Conservation (phyloP, 2,888 invertebrate species). For the Limnephilus auricula region DNA sequence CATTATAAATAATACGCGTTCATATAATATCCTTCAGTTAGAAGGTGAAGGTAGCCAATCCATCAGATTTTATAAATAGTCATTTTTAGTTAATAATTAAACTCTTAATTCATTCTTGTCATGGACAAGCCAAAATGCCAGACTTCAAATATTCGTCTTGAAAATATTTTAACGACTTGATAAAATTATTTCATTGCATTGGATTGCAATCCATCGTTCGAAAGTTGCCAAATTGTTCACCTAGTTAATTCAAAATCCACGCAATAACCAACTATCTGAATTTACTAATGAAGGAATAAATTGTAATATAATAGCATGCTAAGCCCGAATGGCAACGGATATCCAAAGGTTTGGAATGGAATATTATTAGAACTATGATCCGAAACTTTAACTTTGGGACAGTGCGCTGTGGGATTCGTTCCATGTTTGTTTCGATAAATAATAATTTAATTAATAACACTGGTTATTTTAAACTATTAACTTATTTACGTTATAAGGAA, state of each 20-base stretch:
- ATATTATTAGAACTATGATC: neutral
- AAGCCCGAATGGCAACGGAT: neutral
- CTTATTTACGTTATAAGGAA: too few species aligned
- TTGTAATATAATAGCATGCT: constrained; percentile 11
- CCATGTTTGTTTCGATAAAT: neutral
- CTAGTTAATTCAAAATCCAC: neutral
- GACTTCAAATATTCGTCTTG: neutral
- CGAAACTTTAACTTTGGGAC: neutral
- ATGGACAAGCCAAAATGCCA: neutral
- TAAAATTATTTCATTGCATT: neutral
- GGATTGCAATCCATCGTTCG: neutral
- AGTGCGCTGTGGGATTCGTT: neutral
- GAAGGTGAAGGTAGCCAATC: too few species aligned
- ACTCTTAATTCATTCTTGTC: neutral
- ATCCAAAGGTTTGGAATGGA: constrained; percentile 20
- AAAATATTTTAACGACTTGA: neutral
- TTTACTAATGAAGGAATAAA: constrained; percentile 39
- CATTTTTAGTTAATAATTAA: too few species aligned
- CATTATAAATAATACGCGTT: too few species aligned
- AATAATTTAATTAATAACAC: neutral
- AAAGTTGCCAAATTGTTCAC: neutral
- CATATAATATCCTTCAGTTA: too few species aligned
- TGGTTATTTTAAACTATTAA: too few species aligned
- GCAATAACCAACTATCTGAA: constrained; percentile 21
- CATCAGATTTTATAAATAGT: too few species aligned